phyloP scores from a whole-genome alignment of 2,888 invertebrate species.

The Hirtodrosophila histrioides region DNA sequence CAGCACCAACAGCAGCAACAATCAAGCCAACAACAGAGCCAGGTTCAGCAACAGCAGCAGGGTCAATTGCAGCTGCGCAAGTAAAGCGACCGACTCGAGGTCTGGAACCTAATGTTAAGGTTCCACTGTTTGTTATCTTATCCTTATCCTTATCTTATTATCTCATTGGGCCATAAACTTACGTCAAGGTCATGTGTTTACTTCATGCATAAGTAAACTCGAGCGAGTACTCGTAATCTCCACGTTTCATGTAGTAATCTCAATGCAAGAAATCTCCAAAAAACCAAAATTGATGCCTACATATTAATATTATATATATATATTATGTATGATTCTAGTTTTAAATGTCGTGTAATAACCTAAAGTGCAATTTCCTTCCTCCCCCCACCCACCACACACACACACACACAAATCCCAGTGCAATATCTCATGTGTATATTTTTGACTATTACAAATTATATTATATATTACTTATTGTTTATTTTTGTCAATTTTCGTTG shows the following conservation, averaged over 20 bases:
- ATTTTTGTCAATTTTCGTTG: conserved; percentile 58
- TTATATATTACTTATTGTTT: conserved; percentile 10
- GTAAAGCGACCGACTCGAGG: conserved; percentile 37
- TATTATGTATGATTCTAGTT: conserved; percentile 55
- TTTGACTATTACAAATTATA: conserved; percentile 23
- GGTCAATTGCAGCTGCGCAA: conserved; percentile 74
- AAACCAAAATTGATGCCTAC: conserved; percentile 40
- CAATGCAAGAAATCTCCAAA: conserved; percentile 46
- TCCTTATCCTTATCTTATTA: conserved; percentile 52
- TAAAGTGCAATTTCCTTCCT: conserved; percentile 66
- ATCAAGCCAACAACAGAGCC: conserved; percentile 49
- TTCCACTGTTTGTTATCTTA: conserved; percentile 68
- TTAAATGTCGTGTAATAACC: conserved; percentile 53
- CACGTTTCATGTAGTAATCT: conserved; percentile 47
- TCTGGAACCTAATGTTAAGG: conserved; percentile 11
- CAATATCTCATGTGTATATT: conserved; percentile 50
- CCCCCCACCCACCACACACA: background rate
- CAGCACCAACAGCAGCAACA: conserved; percentile 82
- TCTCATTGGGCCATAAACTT: conserved; percentile 66
- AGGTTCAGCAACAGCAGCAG: conserved; percentile 51
- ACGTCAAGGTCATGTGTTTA: conserved; percentile 45
- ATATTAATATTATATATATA: conserved; percentile 36
- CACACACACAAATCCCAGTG: conserved; percentile 38
- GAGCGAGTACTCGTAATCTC: conserved; percentile 48
- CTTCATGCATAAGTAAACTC: conserved; percentile 28